Evolutionary conservation across 2,113 vertebrate genomes (phyloP).

Genomic region (Chinchilla lanigera): DNA sequence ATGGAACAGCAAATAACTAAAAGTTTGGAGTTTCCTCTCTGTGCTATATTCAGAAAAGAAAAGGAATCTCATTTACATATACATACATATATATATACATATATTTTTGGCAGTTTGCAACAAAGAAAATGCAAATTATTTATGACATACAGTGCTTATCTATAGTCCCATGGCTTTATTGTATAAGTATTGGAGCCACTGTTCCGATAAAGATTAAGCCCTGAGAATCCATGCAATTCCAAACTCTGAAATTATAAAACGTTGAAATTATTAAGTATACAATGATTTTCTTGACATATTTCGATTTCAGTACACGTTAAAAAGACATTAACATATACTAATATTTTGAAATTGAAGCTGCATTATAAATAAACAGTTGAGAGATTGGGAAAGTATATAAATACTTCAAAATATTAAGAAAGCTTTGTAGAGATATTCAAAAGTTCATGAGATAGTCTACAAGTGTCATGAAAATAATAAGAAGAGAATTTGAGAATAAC

Average conservation of each 20-base stretch:
- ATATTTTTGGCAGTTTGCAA: too few species aligned
- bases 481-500: neutral
- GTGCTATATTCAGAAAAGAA: neutral
- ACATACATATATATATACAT: too few species aligned
- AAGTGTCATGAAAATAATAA: neutral
- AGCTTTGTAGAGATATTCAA: neutral
- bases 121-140: neutral
- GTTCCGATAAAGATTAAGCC: neutral
- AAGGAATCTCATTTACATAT: neutral
- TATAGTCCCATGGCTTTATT: too few species aligned
- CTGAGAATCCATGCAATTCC: too few species aligned
- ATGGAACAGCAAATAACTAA: neutral
- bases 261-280: too few species aligned
- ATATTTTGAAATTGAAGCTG: neutral
- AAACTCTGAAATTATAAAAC: too few species aligned
- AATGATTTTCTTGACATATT: too few species aligned
- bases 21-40: neutral
- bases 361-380: neutral
- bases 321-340: too few species aligned
- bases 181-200: neutral
- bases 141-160: neutral
- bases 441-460: neutral
- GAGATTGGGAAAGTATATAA: neutral
- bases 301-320: too few species aligned
- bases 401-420: neutral